Base-by-base conservation (phyloP, 2,888 invertebrate genomes). In the Drosophila trichaetosa region DNA sequence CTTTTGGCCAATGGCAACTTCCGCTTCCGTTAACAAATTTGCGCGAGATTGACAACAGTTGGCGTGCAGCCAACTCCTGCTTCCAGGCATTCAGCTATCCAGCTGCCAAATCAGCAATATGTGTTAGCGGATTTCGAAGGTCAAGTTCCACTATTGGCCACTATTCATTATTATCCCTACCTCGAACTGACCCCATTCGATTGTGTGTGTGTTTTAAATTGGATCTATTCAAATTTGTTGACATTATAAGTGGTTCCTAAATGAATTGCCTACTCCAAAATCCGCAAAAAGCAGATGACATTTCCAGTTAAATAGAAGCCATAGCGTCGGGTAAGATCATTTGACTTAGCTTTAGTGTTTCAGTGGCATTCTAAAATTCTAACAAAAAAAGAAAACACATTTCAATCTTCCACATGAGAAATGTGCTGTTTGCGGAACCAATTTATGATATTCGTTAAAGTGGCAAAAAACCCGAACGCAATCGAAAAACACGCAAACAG, bases 401-500 rank as follows among this genome's bases (percentile, higher is more conserved):
- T 88, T 87, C 79, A 90, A 89, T 91, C 87, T 91, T 88, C 71
- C 90, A 81, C 90, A 88, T 85, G 90, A 91, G 86, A 90, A 89
- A 88, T 87, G 80, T 87, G 82, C 77, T 81, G 82, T 54, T 77
- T 81, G 82, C 76, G 87, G 83, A 87, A 87, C 87, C 89, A 90
- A 91, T 90, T 91, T 90, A 91, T 90, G 84, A 82, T 78, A 89
- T 90, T 85, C 89, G 81, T 79, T 74, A 82, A 81, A 79, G 79
- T 80, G 75, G 73, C 70, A 71, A 66, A 61, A 63, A 69, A 66
- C 33, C 2, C 16, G 18, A n/a, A 38, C 60, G 60, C 49, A 67
- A 69, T 46, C 54, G 51, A 61, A 69, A 56, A 62, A 61, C 56
- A 69, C 70, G 13, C 57, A 29, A 21, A 10, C 21, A 10, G 49